Evolutionary conservation across 2,113 vertebrate species (phyloP).

Genomic region (Plestiodon gilberti): DNA sequence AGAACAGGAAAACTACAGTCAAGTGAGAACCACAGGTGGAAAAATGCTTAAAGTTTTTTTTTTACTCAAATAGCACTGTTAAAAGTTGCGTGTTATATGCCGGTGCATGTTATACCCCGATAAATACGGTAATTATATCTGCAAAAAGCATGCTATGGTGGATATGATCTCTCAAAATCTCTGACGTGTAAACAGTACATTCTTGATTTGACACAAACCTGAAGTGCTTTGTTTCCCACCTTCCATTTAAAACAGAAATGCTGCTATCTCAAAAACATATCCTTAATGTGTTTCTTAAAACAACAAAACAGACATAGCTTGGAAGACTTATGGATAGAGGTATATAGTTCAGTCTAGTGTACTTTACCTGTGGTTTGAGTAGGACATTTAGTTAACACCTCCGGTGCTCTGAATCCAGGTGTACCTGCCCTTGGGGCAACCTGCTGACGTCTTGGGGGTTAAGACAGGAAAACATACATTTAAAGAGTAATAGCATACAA

Average conservation of each 20-base stretch:
- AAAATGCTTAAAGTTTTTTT: too few species aligned
- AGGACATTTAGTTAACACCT: constrained; percentile 94
- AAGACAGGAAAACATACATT: constrained; percentile 11
- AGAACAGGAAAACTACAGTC: too few species aligned
- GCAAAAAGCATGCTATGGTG: background rate
- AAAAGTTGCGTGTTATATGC: too few species aligned
- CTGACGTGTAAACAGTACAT: background rate
- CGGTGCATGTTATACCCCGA: too few species aligned
- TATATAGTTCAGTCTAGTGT: constrained; percentile 8
- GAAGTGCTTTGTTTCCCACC: background rate
- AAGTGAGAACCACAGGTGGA: too few species aligned
- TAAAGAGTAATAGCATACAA: constrained; percentile 3
- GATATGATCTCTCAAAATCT: constrained; percentile 8
- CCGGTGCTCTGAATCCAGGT: constrained; percentile 96
- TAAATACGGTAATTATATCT: constrained; percentile 60
- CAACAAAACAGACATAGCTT: background rate
- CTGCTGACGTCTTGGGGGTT: constrained; percentile 84
- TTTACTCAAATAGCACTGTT: too few species aligned
- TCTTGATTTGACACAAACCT: constrained; percentile 11
- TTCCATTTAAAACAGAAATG: background rate
- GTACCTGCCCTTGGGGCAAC: constrained; percentile 95
- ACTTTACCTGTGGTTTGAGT: constrained; percentile 90
- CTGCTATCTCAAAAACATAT: background rate
- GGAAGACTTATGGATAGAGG: background rate
- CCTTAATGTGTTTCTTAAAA: constrained; percentile 8